Percentiles rank a stretch among this genome's conserved stretches.
Conservation (phyloP, 2,888 invertebrate genomes). For the Eupithecia subfuscata region DNA sequence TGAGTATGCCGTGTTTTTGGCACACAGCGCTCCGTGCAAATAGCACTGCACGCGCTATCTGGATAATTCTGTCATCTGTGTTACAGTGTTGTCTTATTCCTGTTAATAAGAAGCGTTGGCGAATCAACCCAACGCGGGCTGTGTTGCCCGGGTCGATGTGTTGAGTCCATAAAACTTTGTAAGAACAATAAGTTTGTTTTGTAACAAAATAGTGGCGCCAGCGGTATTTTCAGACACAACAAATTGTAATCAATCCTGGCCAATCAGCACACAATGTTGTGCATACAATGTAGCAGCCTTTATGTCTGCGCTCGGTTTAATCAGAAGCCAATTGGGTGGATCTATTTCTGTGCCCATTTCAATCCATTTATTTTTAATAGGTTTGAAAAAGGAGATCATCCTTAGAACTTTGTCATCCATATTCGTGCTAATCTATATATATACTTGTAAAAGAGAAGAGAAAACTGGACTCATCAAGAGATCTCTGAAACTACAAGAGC, state of each 20-base stretch:
- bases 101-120: not conserved
- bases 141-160: not conserved
- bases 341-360: not conserved
- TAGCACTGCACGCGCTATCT: no score
- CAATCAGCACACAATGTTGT: conserved; percentile 4
- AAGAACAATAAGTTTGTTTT: not conserved
- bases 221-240: conserved; percentile 5
- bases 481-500: no score
- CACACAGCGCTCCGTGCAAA: no score
- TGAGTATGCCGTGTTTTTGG: no score
- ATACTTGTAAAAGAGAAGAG: no score
- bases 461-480: no score
- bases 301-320: not conserved
- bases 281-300: not conserved
- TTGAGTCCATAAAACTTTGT: not conserved
- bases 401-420: not conserved
- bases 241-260: not conserved
- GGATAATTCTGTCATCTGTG: no score
- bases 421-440: no score
- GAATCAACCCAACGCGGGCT: not conserved
- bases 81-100: no score
- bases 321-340: not conserved
- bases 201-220: conserved; percentile 5
- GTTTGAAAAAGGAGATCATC: not conserved
- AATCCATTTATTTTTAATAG: not conserved